Evolutionary conservation across 2,888 invertebrate genomes (phyloP).

Genomic region (Oegoconia quadripuncta): DNA sequence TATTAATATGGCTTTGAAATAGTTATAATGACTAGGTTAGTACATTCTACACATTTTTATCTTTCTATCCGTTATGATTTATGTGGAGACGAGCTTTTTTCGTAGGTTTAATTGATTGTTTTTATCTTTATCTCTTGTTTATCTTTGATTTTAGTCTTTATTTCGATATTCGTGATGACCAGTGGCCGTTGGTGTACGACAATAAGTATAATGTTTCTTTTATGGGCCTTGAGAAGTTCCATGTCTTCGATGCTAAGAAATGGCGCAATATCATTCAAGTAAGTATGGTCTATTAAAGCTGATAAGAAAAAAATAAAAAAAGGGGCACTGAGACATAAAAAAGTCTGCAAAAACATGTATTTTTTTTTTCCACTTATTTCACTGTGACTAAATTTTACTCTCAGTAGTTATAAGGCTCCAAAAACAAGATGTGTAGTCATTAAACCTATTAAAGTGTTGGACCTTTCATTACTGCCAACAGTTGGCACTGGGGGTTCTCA

Average conservation of each 20-base stretch:
- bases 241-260: constrained; percentile 93
- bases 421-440: too few species aligned
- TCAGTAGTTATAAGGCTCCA: too few species aligned
- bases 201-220: constrained; percentile 89
- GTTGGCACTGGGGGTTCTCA: too few species aligned
- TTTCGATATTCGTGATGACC: constrained; percentile 74
- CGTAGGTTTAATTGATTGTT: constrained; percentile 4
- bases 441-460: too few species aligned
- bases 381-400: too few species aligned
- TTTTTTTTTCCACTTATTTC: too few species aligned
- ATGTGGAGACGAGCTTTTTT: too few species aligned
- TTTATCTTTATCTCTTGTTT: not conserved
- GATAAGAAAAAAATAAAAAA: not conserved
- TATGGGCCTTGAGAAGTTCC: constrained; percentile 89
- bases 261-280: constrained; percentile 89
- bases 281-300: constrained; percentile 17
- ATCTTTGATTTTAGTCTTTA: constrained; percentile 56
- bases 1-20: not conserved
- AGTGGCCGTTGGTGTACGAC: constrained; percentile 90
- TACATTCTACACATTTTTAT: constrained; percentile 4
- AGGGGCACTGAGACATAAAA: too few species aligned
- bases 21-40: constrained; percentile 35
- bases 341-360: too few species aligned
- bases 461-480: too few species aligned
- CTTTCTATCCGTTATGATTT: too few species aligned